Evolutionary conservation across 2,797 vertebrate genomes (phyloP).

Genomic region (Aphelocoma californica): DNA sequence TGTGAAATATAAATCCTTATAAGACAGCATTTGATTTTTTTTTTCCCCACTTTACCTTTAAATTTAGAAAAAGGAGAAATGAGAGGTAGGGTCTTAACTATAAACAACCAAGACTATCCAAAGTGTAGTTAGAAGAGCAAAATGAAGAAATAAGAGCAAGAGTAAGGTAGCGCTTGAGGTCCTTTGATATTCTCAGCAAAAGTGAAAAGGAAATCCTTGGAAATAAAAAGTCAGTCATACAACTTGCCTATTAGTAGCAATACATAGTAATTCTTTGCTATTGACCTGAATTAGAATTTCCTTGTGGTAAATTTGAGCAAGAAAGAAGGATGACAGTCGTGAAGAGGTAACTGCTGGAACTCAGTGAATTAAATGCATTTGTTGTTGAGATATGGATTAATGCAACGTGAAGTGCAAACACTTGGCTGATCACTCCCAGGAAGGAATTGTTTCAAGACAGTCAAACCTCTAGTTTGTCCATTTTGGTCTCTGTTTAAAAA

Average conservation of each 20-base stretch:
- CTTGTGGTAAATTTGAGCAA: background rate
- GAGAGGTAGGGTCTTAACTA: background rate
- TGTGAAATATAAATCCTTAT: background rate
- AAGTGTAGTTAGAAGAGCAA: background rate
- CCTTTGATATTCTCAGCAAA: background rate
- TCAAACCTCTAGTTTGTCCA: background rate
- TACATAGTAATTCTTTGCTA: background rate
- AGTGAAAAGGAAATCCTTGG: background rate
- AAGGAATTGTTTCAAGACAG: background rate
- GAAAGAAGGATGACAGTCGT: accelerated
- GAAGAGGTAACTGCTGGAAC: background rate
- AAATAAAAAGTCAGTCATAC: background rate
- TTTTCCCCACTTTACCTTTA: background rate
- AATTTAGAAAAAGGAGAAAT: background rate
- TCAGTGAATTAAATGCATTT: background rate
- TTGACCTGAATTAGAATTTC: background rate
- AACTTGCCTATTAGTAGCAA: background rate
- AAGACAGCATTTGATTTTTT: background rate
- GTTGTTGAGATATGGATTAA: background rate
- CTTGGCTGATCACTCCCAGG: background rate
- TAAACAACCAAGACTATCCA: background rate
- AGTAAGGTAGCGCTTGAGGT: background rate
- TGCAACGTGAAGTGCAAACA: background rate
- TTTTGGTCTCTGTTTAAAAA: background rate
- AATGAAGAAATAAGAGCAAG: background rate